Conservation (phyloP, 2,797 vertebrate genomes). For the Ceryle rudis region DNA sequence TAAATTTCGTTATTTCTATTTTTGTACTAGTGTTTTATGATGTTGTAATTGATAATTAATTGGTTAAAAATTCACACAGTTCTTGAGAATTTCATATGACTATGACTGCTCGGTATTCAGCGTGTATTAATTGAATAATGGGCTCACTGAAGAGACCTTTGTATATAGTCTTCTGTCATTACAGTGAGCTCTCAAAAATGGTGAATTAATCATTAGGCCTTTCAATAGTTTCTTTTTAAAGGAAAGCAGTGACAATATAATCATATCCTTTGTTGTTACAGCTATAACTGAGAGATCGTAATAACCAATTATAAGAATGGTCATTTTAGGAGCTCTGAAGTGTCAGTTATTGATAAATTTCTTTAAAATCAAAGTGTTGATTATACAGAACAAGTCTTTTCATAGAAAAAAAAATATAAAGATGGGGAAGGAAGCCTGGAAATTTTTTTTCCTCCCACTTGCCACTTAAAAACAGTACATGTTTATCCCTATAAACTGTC, state of each 20-base stretch:
- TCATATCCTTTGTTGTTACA: constrained; percentile 66
- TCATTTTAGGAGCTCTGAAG: constrained; percentile 66
- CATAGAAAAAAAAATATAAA: neutral
- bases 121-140: constrained; percentile 80
- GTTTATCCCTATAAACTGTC: constrained; percentile 57
- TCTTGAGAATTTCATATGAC: constrained; percentile 78
- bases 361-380: constrained; percentile 41
- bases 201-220: constrained; percentile 79
- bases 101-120: constrained; percentile 75
- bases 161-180: constrained; percentile 69
- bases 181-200: constrained; percentile 74
- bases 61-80: constrained; percentile 80
- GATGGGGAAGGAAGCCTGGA: constrained; percentile 17
- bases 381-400: constrained; percentile 5
- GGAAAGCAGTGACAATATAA: constrained; percentile 72
- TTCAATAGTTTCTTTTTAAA: constrained; percentile 78
- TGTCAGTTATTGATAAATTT: constrained; percentile 50
- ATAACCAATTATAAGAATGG: constrained; percentile 71
- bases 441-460: constrained; percentile 70
- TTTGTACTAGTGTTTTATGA: constrained; percentile 84
- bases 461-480: constrained; percentile 53
- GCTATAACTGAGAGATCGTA: constrained; percentile 69
- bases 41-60: constrained; percentile 87
- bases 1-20: constrained; percentile 85
- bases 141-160: constrained; percentile 74